Conservation (phyloP, 2,888 invertebrate species). For the Flabesymbios commensalis region DNA sequence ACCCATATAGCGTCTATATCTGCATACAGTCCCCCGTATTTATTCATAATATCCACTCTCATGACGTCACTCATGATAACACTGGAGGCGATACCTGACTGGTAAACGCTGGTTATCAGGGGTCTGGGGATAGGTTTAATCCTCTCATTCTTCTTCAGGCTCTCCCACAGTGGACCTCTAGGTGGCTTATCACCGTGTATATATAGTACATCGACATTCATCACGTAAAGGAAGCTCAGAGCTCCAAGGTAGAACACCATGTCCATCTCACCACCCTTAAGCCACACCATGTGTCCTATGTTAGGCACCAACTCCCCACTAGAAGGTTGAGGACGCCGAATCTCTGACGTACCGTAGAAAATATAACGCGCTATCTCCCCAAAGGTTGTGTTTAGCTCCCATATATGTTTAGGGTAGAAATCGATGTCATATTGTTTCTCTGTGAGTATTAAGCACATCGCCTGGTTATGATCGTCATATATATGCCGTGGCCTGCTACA, state of each 20-base stretch:
- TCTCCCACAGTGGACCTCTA: slow-evolving; percentile 11
- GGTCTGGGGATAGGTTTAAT: slow-evolving; percentile 23
- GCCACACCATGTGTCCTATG: slow-evolving; percentile 53
- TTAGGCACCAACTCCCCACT: slow-evolving; percentile 41
- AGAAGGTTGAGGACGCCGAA: slow-evolving; percentile 6
- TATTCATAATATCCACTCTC: slow-evolving; percentile 48
- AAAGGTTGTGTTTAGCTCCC: slow-evolving; percentile 33
- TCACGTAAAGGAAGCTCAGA: slow-evolving; percentile 44
- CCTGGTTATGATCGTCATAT: slow-evolving; percentile 5
- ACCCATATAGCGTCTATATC: slow-evolving; percentile 55
- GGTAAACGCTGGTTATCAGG: slow-evolving; percentile 23
- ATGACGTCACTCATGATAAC: slow-evolving; percentile 51
- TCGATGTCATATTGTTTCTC: slow-evolving; percentile 18
- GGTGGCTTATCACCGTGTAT: slow-evolving; percentile 47
- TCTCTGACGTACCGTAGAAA: slow-evolving; percentile 38
- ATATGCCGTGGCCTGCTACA: slow-evolving; percentile 22
- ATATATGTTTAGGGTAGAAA: slow-evolving; percentile 40
- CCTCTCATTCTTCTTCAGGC: slow-evolving; percentile 17
- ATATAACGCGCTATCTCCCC: slow-evolving; percentile 34
- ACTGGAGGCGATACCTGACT: slow-evolving; percentile 35
- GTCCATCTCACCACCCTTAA: slow-evolving; percentile 42
- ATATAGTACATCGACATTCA: slow-evolving; percentile 43
- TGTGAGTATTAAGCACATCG: slow-evolving; percentile 24
- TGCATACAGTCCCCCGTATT: slow-evolving; percentile 54
- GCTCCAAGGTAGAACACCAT: slow-evolving; percentile 51